These are phyloP conservation scores for Tortricodes alternella DNA, from an alignment of 2,888 invertebrate genomes.

Conservation along the genomic window DNA sequence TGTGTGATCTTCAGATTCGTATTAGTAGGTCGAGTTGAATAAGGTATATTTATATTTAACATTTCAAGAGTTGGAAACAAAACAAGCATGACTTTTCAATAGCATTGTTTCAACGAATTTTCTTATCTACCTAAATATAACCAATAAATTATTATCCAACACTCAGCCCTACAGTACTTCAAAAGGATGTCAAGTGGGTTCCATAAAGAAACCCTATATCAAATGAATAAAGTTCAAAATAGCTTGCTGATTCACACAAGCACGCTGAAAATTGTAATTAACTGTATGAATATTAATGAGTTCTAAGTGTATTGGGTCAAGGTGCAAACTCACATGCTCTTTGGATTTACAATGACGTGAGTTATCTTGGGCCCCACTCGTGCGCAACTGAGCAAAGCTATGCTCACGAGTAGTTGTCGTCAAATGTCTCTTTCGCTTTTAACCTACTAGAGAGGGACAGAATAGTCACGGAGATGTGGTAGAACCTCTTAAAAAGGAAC, in stretches of 20 bases:
- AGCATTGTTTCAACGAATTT: no score
- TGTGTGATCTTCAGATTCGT: no score
- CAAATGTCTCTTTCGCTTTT: not conserved
- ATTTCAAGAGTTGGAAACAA: no score
- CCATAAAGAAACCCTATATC: not conserved
- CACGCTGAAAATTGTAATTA: conserved; percentile 24
- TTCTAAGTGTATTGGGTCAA: conserved; percentile 28
- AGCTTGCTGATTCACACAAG: not conserved
- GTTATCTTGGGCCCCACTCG: not conserved
- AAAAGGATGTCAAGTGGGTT: not conserved
- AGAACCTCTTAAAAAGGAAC: no score
- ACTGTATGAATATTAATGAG: conserved; percentile 26
- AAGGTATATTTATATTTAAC: no score
- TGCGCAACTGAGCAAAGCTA: not conserved
- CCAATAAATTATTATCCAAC: not conserved
- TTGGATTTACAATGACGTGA: not conserved
- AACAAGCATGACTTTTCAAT: no score
- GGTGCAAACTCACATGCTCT: not conserved
- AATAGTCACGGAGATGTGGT: no score
- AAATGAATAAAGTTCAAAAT: not conserved
- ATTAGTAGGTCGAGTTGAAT: no score
- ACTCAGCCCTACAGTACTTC: not conserved
- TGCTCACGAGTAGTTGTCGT: not conserved
- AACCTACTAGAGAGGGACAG: not conserved
- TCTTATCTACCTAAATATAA: no score